These are phyloP conservation scores for Melanotaenia trifasciata DNA, from an alignment of 2,797 vertebrate genomes.

Conservation along the genomic window DNA sequence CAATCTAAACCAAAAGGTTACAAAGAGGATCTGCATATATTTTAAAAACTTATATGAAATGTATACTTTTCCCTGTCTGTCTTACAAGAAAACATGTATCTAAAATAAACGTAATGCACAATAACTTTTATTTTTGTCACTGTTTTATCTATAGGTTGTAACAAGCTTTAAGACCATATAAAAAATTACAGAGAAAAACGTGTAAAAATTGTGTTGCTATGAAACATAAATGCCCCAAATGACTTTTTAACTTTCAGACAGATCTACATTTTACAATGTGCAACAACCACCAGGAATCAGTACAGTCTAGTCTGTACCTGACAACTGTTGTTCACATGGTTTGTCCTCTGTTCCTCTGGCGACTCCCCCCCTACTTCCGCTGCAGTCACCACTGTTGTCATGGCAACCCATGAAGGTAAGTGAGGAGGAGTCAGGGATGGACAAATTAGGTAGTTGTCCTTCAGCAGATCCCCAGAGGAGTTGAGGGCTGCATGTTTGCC, in stretches of 20 bases:
- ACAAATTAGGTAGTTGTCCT: constrained; percentile 69
- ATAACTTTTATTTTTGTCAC: background rate
- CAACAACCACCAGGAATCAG: background rate
- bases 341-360: background rate
- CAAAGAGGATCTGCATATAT: background rate
- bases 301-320: constrained; percentile 41
- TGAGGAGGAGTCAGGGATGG: constrained; percentile 81
- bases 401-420: constrained; percentile 61
- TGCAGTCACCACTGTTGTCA: background rate
- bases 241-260: background rate
- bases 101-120: too few species aligned
- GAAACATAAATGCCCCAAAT: background rate
- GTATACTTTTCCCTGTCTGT: background rate
- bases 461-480: constrained; percentile 67
- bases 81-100: too few species aligned
- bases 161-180: background rate
- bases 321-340: background rate
- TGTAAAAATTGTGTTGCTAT: background rate
- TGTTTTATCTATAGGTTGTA: background rate
- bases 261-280: background rate
- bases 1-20: background rate
- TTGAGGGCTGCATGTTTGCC: constrained; percentile 74
- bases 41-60: background rate
- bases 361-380: background rate
- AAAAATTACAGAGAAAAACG: background rate